Percentiles rank a stretch among this genome's conserved stretches.
These are phyloP conservation scores for Betta splendens DNA, from an alignment of 2,797 vertebrate genomes.

Conservation along the genomic window DNA sequence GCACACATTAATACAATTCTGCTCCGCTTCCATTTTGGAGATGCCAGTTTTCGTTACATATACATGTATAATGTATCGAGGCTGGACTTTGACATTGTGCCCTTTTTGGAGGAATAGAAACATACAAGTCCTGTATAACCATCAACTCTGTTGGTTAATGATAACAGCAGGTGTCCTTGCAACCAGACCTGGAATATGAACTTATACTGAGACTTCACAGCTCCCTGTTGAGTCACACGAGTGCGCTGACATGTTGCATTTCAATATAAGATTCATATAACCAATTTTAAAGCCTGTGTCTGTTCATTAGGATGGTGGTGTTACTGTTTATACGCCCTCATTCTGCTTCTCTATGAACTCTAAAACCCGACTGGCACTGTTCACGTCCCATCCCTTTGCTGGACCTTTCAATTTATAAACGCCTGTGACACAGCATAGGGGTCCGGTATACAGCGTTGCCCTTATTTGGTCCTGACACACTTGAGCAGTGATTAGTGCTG, in stretches of 20 bases:
- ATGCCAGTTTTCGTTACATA: neutral
- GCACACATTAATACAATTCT: neutral
- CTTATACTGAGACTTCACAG: constrained; percentile 9
- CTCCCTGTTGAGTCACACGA: neutral
- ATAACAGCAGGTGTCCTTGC: constrained; percentile 30
- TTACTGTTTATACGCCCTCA: constrained; percentile 1
- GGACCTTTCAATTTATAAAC: constrained; percentile 80
- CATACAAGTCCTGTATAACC: neutral
- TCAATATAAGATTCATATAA: neutral
- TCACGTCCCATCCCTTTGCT: constrained; percentile 50
- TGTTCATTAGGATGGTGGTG: constrained; percentile 5
- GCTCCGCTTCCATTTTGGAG: neutral
- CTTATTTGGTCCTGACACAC: constrained; percentile 77
- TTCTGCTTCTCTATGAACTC: constrained; percentile 3
- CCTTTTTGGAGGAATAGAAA: neutral
- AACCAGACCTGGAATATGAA: constrained; percentile 19
- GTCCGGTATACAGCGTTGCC: constrained; percentile 69
- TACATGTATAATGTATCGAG: neutral
- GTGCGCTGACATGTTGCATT: neutral
- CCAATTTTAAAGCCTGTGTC: neutral
- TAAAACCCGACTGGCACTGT: constrained; percentile 35
- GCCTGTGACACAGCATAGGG: constrained; percentile 70
- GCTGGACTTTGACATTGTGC: neutral
- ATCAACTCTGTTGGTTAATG: constrained; percentile 6
- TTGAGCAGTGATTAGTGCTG: constrained; percentile 57